Base-by-base conservation (phyloP, 2,797 vertebrate genomes). In the Balearica regulorum region DNA sequence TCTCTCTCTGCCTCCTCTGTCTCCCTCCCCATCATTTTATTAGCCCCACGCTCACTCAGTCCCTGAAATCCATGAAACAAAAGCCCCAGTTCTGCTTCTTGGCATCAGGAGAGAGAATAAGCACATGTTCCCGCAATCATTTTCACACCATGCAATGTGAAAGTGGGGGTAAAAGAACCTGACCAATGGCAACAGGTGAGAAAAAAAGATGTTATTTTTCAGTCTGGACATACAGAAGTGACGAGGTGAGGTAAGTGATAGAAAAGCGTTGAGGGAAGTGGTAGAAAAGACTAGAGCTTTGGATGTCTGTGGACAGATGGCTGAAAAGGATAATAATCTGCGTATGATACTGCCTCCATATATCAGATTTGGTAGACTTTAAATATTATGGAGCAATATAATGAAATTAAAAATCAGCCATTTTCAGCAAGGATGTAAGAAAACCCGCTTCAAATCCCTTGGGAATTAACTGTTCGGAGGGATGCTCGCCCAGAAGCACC, bases 281-380 rank as follows among this genome's bases (percentile, higher is more conserved):
- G 28, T 11, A 31, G 55, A n/a, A 57, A 35, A 76, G 19, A 51
- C 7, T 1, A 10, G 20, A 31, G 43, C 10, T 48, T 51, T 35
- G 62, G 37, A 19, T 7, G 1, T 14, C 33, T 8, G 20, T 14
- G 61, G 37, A 8, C 37, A 72, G 78, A 11, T 10, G 33, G 66
- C 54, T 55, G 48, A 29, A 28, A 49, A 78, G 54, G 60, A 39
- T 31, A 37, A 29, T 43, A 16, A 55, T 37, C 54, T 49, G 3
- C 7, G 2, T 12, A 26, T 0, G 1, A 6, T 31, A 14, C 48
- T 35, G 33, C 72, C 24, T 31, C 53, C 16, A 12, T 14, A 13
- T 28, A 4, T 26, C 28, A 5, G 3, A 1, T 49, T 25, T 26
- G 35, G 11, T 37, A 33, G 72, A 15, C 22, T 16, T 24, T 55